Evolutionary conservation across 2,113 vertebrate species (phyloP), one percentile per base, ranked within the genome.

Genomic region (Kobus ellipsiprymnus): DNA sequence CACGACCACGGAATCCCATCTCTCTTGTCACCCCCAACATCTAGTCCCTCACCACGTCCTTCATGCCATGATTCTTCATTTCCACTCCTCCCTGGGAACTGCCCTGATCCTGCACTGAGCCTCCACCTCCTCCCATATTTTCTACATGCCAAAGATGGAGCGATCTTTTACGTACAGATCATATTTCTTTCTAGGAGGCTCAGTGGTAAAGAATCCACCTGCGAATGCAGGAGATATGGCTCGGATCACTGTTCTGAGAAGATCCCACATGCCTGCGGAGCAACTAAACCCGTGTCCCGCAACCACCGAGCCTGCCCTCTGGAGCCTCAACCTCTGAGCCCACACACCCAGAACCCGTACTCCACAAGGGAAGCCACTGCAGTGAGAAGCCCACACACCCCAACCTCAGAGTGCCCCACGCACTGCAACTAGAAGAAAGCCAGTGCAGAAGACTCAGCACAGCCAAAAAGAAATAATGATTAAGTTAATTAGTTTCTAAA

Each of bases 251-350:
- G 71, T 6, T 77, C 36, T 25, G 71, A 13, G 36, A 77, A 14
- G 36, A 77, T 44, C 36, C 36, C 36, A 33, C 8, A 36, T n/a
- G 40, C 6, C 74, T 14, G 40, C 27, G 25, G 25, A 46, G 25
- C 74, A 27, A 16, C 25, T 27, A 46, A 78, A 27, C 40, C 13
- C 40, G 0, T 0, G 3, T 5, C 15, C 74, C 7, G 2, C 13
- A 78, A 46, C 74, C 27, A 9, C 71, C 12, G 23, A 44, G 71
- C 40, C 71, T 77, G 71, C 2, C 1, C 71, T 44, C 71, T 77
- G 27, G 36, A 4, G 71, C 6, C 36, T 40, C 67, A 25, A 3
- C 36, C 23, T 6, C 23, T 7, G 12, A 44, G 40, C 40, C 74
- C 6, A 2, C 25, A 16, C 40, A 14, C 40, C 74, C 4, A 46